A percentile compares a stretch with the other conserved stretches of the same genome.
Evolutionary conservation across 2,113 vertebrate genomes (phyloP).

Genomic region (Myiozetetes cayanensis): DNA sequence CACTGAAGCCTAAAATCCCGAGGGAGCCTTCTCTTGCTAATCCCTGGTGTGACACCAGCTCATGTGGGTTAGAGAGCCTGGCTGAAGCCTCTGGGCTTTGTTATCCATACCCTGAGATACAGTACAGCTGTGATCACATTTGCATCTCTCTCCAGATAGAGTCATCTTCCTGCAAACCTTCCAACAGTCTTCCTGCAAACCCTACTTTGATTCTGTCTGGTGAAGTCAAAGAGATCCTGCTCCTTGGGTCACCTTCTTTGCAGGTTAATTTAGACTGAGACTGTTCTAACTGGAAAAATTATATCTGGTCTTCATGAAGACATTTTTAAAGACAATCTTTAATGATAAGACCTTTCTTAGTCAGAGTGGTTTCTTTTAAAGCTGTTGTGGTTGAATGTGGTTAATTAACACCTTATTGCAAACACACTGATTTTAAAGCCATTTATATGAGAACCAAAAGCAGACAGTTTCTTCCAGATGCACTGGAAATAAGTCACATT

Average conservation of each 20-base stretch:
- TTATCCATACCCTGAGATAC: background rate
- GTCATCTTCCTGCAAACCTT: background rate
- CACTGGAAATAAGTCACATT: background rate
- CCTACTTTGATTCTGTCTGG: background rate
- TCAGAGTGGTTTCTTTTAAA: background rate
- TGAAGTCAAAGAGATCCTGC: background rate
- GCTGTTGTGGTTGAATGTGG: background rate
- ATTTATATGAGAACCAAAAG: background rate
- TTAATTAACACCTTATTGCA: background rate
- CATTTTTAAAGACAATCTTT: background rate
- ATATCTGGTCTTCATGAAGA: background rate
- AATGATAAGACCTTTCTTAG: background rate
- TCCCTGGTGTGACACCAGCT: background rate
- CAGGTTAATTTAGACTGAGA: background rate
- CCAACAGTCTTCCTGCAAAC: background rate
- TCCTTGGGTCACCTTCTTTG: background rate
- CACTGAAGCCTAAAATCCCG: background rate
- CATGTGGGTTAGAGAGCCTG: accelerated
- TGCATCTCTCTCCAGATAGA: background rate
- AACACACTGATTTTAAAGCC: background rate
- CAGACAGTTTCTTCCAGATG: background rate
- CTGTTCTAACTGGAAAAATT: background rate
- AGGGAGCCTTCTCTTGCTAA: accelerated
- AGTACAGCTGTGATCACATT: background rate
- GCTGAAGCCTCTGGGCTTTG: background rate